Conservation (phyloP, 2,888 invertebrate genomes). For the Deroplatys truncata region DNA sequence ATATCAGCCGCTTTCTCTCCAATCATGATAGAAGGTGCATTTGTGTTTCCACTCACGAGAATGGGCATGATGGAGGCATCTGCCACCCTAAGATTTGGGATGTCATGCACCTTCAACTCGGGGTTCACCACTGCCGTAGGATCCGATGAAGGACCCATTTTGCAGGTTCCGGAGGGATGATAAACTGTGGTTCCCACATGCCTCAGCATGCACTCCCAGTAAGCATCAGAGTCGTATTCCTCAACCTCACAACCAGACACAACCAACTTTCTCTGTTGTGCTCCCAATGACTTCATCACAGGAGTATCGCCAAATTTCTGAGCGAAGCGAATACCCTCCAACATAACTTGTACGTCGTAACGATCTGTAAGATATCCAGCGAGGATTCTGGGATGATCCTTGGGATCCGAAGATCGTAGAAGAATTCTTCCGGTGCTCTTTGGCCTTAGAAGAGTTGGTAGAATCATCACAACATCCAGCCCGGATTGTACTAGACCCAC, state of each 20-base stretch:
- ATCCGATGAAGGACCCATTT: slow-evolving; percentile 57
- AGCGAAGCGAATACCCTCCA: slow-evolving; percentile 48
- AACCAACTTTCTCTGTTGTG: slow-evolving; percentile 41
- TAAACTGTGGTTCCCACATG: slow-evolving; percentile 55
- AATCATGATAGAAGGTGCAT: slow-evolving; percentile 52
- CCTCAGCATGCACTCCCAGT: slow-evolving; percentile 56
- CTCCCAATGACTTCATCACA: slow-evolving; percentile 42
- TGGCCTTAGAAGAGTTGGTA: slow-evolving; percentile 43
- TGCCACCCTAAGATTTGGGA: slow-evolving; percentile 50
- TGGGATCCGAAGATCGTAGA: slow-evolving; percentile 53
- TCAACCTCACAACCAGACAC: slow-evolving; percentile 42
- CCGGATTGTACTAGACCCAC: neutral
- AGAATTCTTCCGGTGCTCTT: slow-evolving; percentile 54
- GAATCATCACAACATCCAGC: neutral
- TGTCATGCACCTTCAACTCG: slow-evolving; percentile 50
- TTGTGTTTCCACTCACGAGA: slow-evolving; percentile 55
- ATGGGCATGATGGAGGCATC: slow-evolving; percentile 53
- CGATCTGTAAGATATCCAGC: slow-evolving; percentile 58
- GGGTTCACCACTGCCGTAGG: slow-evolving; percentile 50
- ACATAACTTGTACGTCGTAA: slow-evolving; percentile 51
- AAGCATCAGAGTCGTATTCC: slow-evolving; percentile 44
- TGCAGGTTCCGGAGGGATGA: slow-evolving; percentile 66
- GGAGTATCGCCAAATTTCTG: slow-evolving; percentile 44
- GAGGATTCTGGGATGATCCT: slow-evolving; percentile 56
- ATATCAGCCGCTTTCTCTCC: slow-evolving; percentile 44